Percentiles rank a stretch among this genome's conserved stretches.
These are phyloP conservation scores for Drosophila nr. medialis DNA, from an alignment of 2,888 invertebrate species.

Conservation along the genomic window DNA sequence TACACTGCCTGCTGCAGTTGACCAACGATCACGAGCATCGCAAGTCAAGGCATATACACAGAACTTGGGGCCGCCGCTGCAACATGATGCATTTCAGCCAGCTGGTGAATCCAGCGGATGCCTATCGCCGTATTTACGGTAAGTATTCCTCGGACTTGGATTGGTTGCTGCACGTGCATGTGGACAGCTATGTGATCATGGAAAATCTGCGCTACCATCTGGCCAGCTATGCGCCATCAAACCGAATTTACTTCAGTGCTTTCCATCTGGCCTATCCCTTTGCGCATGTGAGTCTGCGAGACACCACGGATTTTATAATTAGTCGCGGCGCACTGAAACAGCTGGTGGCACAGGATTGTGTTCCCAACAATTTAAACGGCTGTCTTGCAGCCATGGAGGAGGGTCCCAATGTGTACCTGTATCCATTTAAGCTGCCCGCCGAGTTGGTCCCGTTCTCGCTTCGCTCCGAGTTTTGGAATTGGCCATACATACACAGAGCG, in stretches of 20 bases:
- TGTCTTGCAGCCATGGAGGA: constrained; percentile 92
- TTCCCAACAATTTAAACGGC: constrained; percentile 94
- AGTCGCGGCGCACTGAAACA: constrained; percentile 91
- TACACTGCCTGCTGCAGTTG: constrained; percentile 98
- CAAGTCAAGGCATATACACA: constrained; percentile 95
- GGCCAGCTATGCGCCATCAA: constrained; percentile 88
- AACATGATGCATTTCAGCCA: constrained; percentile 84
- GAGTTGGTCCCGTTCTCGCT: constrained; percentile 95
- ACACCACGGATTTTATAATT: constrained; percentile 96
- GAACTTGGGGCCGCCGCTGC: constrained; percentile 97
- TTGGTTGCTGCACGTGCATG: constrained; percentile 99
- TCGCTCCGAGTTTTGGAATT: constrained; percentile 95
- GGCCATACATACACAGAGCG: constrained; percentile 96
- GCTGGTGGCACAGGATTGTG: constrained; percentile 90
- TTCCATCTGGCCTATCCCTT: constrained; percentile 90
- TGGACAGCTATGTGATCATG: constrained; percentile 97
- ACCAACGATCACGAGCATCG: constrained; percentile 93
- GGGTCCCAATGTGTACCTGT: constrained; percentile 88
- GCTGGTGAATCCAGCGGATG: constrained; percentile 95
- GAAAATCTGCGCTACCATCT: constrained; percentile 97
- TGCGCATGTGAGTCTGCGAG: constrained; percentile 91
- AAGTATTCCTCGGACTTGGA: constrained; percentile 93
- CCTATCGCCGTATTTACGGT: constrained; percentile 93
- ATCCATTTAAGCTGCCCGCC: constrained; percentile 96
- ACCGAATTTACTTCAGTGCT: constrained; percentile 95